Percentiles rank a stretch among this genome's conserved stretches.
phyloP scores from a whole-genome alignment of 92 coral and sea anemone species.

The Meandrina meandrites region DNA sequence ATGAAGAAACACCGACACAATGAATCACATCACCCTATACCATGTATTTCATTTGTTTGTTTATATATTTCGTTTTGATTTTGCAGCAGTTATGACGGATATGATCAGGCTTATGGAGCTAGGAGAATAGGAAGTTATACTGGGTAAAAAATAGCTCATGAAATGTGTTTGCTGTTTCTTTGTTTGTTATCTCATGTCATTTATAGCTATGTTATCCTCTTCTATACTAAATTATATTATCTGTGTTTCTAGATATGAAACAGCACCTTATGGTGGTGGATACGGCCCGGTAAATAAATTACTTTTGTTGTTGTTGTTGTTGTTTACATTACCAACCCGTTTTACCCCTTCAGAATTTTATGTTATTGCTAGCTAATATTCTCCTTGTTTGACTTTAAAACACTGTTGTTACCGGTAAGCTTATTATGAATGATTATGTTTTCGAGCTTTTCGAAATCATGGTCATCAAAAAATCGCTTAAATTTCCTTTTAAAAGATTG shows the following conservation, averaged over 20 bases:
- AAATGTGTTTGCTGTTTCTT: not conserved
- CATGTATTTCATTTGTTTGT: too few relatives aligned
- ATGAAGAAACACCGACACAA: too few relatives aligned
- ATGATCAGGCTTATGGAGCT: slow-evolving; percentile 37
- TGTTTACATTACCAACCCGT: not conserved
- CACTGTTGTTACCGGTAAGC: not conserved
- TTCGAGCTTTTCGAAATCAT: not conserved
- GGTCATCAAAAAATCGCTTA: not conserved
- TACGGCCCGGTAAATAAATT: slow-evolving; percentile 41
- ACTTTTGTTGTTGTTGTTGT: not conserved
- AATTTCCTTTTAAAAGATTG: not conserved
- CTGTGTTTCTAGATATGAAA: slow-evolving; percentile 37
- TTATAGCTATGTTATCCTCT: not conserved
- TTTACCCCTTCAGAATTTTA: not conserved
- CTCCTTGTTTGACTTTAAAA: too few relatives aligned
- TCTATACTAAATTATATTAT: too few relatives aligned
- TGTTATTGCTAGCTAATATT: not conserved
- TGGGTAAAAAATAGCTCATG: slow-evolving; percentile 17
- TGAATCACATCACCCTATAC: too few relatives aligned
- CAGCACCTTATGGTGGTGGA: slow-evolving; percentile 49
- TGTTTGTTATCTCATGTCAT: not conserved
- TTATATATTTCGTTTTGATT: too few relatives aligned
- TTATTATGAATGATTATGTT: not conserved
- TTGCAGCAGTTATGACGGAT: slow-evolving; percentile 27
- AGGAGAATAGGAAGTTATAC: slow-evolving; percentile 49